Conservation (phyloP, 2,888 invertebrate genomes). For the Epinotia demarniana region DNA sequence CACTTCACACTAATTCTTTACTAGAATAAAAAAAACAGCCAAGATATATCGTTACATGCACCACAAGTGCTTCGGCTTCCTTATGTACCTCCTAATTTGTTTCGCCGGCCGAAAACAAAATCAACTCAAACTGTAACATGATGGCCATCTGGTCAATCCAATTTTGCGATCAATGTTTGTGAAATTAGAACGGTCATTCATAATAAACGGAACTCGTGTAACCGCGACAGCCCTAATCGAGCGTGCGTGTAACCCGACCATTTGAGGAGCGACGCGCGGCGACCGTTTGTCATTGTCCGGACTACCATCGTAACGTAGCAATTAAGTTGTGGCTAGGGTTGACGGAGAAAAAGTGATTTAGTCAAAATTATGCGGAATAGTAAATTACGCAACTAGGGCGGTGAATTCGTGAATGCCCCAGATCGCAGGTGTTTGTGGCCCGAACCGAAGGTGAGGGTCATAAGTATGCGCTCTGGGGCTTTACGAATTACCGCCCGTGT, state of each 20-base stretch:
- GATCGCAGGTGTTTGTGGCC: no score
- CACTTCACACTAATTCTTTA: no score
- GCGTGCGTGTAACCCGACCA: slow-evolving; percentile 38
- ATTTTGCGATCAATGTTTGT: not conserved
- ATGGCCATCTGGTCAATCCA: not conserved
- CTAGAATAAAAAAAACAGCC: no score
- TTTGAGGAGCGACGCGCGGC: slow-evolving; percentile 27
- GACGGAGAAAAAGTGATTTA: not conserved
- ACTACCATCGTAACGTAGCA: slow-evolving; percentile 26
- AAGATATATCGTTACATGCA: no score
- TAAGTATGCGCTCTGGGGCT: no score
- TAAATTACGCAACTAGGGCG: no score
- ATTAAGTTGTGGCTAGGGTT: slow-evolving; percentile 26
- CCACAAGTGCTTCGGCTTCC: no score
- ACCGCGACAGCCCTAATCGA: slow-evolving; percentile 24
- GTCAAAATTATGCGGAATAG: not conserved
- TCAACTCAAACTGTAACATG: not conserved
- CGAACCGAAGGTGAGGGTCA: no score
- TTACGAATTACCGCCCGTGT: no score
- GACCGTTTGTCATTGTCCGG: slow-evolving; percentile 37
- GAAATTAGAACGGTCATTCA: slow-evolving; percentile 1
- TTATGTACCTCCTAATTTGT: no score
- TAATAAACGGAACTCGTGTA: slow-evolving; percentile 11
- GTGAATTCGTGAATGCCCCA: no score
- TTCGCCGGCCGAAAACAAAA: no score